Conservation (phyloP, 2,797 vertebrate species). For the Premnoplex brunnescens region DNA sequence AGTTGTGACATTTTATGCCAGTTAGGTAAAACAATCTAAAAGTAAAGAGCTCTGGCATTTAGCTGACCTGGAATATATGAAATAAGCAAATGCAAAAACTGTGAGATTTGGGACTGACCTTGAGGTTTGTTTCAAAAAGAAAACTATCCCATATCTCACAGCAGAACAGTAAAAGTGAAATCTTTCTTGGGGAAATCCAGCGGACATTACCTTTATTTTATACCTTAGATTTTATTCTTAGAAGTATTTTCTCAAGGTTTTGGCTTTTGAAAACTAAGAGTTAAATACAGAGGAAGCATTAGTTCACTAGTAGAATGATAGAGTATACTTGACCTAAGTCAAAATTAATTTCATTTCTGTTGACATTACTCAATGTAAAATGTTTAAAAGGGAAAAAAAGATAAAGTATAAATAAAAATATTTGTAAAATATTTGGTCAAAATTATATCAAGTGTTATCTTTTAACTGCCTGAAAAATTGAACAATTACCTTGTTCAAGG, state of each 20-base stretch:
- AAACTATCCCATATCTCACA: neutral
- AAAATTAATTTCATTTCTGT: neutral
- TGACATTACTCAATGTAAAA: neutral
- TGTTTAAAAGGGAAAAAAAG: neutral
- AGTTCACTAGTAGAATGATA: neutral
- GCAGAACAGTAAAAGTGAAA: neutral
- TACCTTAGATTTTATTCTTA: neutral
- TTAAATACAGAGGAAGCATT: neutral
- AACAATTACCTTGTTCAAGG: neutral
- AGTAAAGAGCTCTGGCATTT: neutral
- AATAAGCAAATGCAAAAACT: neutral
- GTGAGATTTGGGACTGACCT: neutral
- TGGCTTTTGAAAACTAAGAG: neutral
- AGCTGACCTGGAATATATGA: neutral
- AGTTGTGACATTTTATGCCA: neutral
- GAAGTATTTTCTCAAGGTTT: neutral
- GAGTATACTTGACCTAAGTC: neutral
- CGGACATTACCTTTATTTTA: neutral
- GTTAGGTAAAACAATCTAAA: conserved; percentile 20
- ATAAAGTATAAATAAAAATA: neutral
- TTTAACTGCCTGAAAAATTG: neutral
- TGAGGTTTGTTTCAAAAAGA: neutral
- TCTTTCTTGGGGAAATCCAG: neutral
- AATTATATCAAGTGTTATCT: neutral
- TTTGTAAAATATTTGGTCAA: neutral